These are phyloP conservation scores for Aricia agestis DNA, from an alignment of 1,140 invertebrate species.

Conservation along the genomic window DNA sequence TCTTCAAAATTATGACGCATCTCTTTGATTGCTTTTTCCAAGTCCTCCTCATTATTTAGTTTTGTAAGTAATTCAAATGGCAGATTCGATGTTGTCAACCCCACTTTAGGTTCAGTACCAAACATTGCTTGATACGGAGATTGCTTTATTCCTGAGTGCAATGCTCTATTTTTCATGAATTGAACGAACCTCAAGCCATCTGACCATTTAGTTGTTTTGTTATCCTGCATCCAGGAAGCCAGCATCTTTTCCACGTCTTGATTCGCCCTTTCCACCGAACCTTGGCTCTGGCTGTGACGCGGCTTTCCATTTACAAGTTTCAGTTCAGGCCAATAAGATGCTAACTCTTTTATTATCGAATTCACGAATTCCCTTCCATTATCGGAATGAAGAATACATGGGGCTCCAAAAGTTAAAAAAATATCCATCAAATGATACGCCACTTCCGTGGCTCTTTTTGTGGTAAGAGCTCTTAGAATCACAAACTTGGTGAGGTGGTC, in stretches of 20 bases:
- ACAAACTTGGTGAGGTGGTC: conserved; percentile 66
- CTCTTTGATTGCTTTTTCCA: no score
- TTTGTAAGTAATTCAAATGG: no score
- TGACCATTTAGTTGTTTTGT: conserved; percentile 45
- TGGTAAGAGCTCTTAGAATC: conserved; percentile 24
- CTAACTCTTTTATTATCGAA: conserved; percentile 43
- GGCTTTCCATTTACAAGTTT: conserved; percentile 59
- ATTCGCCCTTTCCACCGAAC: conserved; percentile 45
- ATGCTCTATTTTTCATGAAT: conserved; percentile 45
- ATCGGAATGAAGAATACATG: conserved; percentile 52
- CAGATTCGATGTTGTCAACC: not conserved
- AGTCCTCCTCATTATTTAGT: no score
- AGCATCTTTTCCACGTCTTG: conserved; percentile 58
- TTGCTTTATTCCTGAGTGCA: conserved; percentile 16
- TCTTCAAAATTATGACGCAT: no score
- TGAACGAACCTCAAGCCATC: conserved; percentile 46
- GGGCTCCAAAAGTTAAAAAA: conserved; percentile 55
- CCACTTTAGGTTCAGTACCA: conserved; percentile 4
- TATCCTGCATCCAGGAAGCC: conserved; percentile 42
- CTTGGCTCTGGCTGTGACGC: conserved; percentile 36
- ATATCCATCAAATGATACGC: conserved; percentile 28
- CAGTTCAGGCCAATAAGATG: conserved; percentile 51
- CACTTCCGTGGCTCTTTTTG: no score
- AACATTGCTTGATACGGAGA: conserved; percentile 18
- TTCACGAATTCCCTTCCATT: conserved; percentile 62